phyloP scores from a whole-genome alignment of 2,797 vertebrate genomes.

The Eulemur albifrons region DNA sequence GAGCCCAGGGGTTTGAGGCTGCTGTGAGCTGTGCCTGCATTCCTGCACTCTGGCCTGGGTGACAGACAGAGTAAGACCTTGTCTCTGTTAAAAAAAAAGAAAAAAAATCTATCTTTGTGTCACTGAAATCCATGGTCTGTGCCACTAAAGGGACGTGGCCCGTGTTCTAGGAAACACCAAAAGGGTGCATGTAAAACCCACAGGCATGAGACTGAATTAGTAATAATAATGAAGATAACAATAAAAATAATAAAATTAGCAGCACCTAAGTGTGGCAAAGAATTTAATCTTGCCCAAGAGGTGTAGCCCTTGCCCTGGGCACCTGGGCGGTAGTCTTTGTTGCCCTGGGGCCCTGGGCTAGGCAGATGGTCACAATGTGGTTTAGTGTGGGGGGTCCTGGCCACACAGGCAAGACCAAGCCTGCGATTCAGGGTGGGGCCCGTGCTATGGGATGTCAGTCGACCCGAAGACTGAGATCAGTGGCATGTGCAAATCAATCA shows the following conservation, averaged over 20 bases:
- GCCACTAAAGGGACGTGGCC: too few species aligned
- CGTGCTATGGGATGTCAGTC: accelerated
- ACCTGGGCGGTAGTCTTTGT: background rate
- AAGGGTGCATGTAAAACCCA: accelerated
- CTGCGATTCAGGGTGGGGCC: accelerated
- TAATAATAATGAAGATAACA: accelerated
- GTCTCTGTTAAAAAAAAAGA: background rate
- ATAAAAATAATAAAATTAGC: too few species aligned
- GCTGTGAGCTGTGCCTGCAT: too few species aligned
- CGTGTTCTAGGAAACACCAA: background rate
- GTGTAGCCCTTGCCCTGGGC: background rate
- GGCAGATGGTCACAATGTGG: background rate
- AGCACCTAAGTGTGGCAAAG: accelerated
- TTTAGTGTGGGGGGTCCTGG: background rate
- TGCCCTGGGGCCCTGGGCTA: background rate
- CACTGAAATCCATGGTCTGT: background rate
- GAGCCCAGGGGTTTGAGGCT: too few species aligned
- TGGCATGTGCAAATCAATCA: too few species aligned
- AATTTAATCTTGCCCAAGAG: background rate
- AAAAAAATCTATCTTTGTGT: background rate
- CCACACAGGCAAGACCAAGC: background rate
- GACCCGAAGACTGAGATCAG: background rate
- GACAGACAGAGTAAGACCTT: too few species aligned
- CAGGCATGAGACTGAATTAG: background rate
- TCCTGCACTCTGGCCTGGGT: too few species aligned